Conservation (phyloP, 2,888 invertebrate species). For the Baronia brevicornis region DNA sequence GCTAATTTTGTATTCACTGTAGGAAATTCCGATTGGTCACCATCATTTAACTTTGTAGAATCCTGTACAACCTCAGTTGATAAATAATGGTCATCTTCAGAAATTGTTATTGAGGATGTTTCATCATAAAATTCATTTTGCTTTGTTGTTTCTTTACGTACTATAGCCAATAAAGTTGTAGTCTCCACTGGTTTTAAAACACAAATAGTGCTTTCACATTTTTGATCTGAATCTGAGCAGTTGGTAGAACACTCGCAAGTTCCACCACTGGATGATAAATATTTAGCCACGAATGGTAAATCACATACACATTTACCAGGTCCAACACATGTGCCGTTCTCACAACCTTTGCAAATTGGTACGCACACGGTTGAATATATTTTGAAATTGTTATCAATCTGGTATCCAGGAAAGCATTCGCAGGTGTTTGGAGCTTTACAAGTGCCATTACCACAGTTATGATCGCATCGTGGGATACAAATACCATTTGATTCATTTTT, state of each 20-base stretch:
- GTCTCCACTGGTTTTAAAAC: conserved; percentile 5
- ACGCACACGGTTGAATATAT: conserved; percentile 18
- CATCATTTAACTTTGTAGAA: neutral
- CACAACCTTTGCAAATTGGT: conserved; percentile 21
- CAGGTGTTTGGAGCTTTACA: conserved; percentile 43
- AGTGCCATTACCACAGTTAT: conserved; percentile 34
- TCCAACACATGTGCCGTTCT: conserved; percentile 20
- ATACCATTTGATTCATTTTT: conserved; percentile 12
- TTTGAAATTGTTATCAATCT: conserved; percentile 5
- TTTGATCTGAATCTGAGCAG: conserved; percentile 9
- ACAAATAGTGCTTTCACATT: conserved; percentile 19
- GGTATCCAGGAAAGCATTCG: conserved; percentile 29
- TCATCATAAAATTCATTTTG: neutral
- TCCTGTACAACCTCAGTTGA: neutral
- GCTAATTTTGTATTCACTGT: no score
- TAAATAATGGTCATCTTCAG: neutral
- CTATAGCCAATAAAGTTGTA: neutral
- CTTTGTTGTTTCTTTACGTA: neutral
- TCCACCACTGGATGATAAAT: conserved; percentile 9
- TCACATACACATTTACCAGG: conserved; percentile 47
- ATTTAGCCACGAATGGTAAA: conserved; percentile 19
- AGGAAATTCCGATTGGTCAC: no score
- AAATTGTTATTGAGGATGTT: neutral
- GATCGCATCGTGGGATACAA: conserved; percentile 26
- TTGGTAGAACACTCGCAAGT: conserved; percentile 15